Conservation (phyloP, 2,888 invertebrate genomes). For the Ormyrus thymus region DNA sequence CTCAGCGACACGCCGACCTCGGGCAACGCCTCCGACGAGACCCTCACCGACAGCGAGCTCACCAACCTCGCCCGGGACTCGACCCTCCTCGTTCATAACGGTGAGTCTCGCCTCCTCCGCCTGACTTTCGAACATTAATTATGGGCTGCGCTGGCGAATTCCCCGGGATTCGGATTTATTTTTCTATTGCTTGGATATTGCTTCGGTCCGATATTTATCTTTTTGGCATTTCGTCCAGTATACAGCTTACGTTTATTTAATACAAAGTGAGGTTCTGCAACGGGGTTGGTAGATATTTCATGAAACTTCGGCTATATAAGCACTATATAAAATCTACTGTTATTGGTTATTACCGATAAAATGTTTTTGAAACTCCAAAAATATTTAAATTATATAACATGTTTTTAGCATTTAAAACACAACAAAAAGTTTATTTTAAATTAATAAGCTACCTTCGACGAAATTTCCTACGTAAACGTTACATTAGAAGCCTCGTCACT, state of each 20-base stretch:
- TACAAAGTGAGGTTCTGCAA: too few relatives aligned
- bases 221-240: too few relatives aligned
- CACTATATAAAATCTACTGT: too few relatives aligned
- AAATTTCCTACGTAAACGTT: constrained; percentile 17
- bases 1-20: constrained; percentile 88
- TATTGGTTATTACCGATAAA: too few relatives aligned
- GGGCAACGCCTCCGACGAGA: constrained; percentile 90
- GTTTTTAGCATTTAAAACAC: not conserved
- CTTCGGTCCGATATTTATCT: too few relatives aligned
- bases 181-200: too few relatives aligned
- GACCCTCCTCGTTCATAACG: constrained; percentile 89
- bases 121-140: not conserved
- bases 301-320: too few relatives aligned
- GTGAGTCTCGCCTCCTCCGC: constrained; percentile 75
- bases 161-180: too few relatives aligned
- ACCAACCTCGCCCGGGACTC: constrained; percentile 86
- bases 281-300: too few relatives aligned
- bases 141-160: not conserved
- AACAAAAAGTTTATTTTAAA: not conserved
- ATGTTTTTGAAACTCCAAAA: too few relatives aligned
- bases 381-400: too few relatives aligned
- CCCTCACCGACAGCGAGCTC: constrained; percentile 88
- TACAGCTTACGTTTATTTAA: too few relatives aligned
- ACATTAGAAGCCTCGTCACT: constrained; percentile 11
- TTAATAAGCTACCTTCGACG: not conserved